Evolutionary conservation across 2,888 invertebrate species (phyloP), one percentile per base, ranked within the genome.

Genomic region (Embidobia sp.): DNA sequence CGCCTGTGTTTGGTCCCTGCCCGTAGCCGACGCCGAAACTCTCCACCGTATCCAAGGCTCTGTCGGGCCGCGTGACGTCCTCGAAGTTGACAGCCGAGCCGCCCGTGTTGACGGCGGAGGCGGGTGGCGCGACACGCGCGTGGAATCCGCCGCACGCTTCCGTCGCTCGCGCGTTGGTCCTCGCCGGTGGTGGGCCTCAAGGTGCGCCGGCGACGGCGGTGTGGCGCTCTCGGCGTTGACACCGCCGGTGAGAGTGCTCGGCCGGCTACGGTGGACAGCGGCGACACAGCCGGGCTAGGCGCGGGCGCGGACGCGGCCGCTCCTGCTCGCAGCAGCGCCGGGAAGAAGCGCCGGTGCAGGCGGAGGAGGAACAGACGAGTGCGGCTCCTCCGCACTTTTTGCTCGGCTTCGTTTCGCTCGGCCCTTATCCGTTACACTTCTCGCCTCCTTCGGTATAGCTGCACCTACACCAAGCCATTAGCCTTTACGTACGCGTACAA

Each of bases 21-120:
- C 85, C 85, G 86, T 87, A 87, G 75, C 86, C 86, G 80, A 88
- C 83, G 80, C 86, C 86, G 86, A 87, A 88, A 86, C 88, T 88
- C 86, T 88, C 89, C 88, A 89, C 88, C 85, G 88, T 88, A 84
- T 87, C 88, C 86, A 87, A 87, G 83, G 82, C 85, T 85, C 85
- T 84, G 79, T 81, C 82, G 80, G 79, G 80, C 79, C 82, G 82
- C 83, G 85, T 84, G 81, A 83, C 84, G 83, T 85, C 84, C 83
- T 85, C 81, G 80, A 85, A 84, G 85, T 85, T 84, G 85, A 84
- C 85, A 80, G 85, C 85, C 80, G 84, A 80, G 82, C 82, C 79
- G 78, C 78, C 81, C 80, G 73, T 61, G 51, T 59, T 69, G 64
- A 46, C 27, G 64, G 55, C 74, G 74, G n/a, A n/a, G n/a, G n/a